phyloP scores from a whole-genome alignment of 2,888 invertebrate species.

The Scaptomyza cyrtandrae region DNA sequence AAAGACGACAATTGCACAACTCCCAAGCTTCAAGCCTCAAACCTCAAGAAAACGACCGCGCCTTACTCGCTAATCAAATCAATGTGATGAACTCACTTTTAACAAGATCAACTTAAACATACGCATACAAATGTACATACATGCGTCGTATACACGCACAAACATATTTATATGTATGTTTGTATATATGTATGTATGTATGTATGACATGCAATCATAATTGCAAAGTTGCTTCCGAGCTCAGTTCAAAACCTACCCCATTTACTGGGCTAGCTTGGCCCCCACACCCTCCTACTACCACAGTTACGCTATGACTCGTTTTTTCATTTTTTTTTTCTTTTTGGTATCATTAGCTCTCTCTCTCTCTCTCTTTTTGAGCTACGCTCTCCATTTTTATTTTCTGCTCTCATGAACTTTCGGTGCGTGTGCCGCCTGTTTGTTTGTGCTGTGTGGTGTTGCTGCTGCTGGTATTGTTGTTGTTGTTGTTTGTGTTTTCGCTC shows the following conservation, averaged over 20 bases:
- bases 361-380: conserved; percentile 7
- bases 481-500: conserved; percentile 40
- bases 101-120: conserved; percentile 51
- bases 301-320: not conserved
- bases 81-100: conserved; percentile 63
- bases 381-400: conserved; percentile 26
- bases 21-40: conserved; percentile 11
- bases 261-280: conserved; percentile 31
- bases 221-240: conserved; percentile 44
- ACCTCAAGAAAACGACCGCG: conserved; percentile 35
- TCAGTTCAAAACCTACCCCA: conserved; percentile 59
- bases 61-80: conserved; percentile 54
- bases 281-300: conserved; percentile 3
- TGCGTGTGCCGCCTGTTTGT: conserved; percentile 50
- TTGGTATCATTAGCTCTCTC: conserved; percentile 39
- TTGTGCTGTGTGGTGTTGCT: conserved; percentile 35
- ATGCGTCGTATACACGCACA: not conserved
- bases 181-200: conserved; percentile 1
- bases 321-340: conserved; percentile 2
- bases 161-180: conserved; percentile 1
- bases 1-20: conserved; percentile 46
- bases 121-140: conserved; percentile 12
- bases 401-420: conserved; percentile 29
- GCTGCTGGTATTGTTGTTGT: conserved; percentile 13
- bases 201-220: conserved; percentile 61